Evolutionary conservation across 1,140 invertebrate genomes (phyloP).

Genomic region (Dreissena polymorpha): DNA sequence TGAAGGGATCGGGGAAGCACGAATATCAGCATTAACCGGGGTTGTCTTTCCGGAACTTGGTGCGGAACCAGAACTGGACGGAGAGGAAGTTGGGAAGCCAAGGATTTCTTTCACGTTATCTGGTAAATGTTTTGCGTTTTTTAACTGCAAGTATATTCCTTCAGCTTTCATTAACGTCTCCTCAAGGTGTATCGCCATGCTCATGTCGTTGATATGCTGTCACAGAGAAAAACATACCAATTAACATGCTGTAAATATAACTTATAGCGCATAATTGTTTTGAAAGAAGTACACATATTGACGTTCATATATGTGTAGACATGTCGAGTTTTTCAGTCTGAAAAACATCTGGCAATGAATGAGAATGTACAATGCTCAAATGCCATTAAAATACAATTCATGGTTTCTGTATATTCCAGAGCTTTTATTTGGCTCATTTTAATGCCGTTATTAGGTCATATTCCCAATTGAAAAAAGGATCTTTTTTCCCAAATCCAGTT

Average conservation of each 20-base stretch:
- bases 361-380: too few species aligned
- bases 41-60: slow-evolving; percentile 57
- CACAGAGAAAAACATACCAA: slow-evolving; percentile 75
- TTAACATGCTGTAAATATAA: neutral
- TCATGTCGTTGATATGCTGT: slow-evolving; percentile 96
- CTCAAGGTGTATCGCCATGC: slow-evolving; percentile 90
- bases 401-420: too few species aligned
- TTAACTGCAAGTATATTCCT: slow-evolving; percentile 92
- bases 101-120: slow-evolving; percentile 72
- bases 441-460: too few species aligned
- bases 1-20: neutral
- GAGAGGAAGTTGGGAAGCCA: slow-evolving; percentile 59
- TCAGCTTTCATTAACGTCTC: slow-evolving; percentile 91
- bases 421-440: too few species aligned
- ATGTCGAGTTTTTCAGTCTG: too few species aligned
- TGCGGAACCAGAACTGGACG: slow-evolving; percentile 49
- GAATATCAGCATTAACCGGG: slow-evolving; percentile 40
- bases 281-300: too few species aligned
- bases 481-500: too few species aligned
- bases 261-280: neutral
- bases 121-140: slow-evolving; percentile 80
- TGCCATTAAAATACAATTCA: too few species aligned
- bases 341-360: too few species aligned
- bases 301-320: too few species aligned
- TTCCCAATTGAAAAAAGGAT: too few species aligned